Base-by-base conservation (phyloP, 2,113 vertebrate species). In the Pachypanchax playfairii region DNA sequence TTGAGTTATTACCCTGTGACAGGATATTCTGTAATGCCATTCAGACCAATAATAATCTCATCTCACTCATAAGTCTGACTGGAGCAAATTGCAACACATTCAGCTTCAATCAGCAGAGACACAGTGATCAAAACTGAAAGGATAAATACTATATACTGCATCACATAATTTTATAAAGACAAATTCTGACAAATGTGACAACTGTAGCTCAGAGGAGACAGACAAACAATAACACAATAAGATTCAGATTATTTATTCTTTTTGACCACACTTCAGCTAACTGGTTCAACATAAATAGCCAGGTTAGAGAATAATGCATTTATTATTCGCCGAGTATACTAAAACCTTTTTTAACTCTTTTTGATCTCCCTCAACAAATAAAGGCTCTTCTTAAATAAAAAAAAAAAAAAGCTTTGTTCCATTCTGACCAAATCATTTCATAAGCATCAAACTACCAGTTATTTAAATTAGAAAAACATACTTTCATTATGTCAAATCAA, bases 21-120 rank as follows among this genome's bases (percentile, higher is more conserved):
- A 75, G 71, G 77, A 80, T 77, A 73, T 87, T 82, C 57, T 72
- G 63, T 71, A 80, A 82, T 55, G 66, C 42, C 52, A 80, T 56
- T 75, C 44, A 58, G 60, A 52, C 70, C 79, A 80, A 73, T 83
- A 76, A 86, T 83, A 82, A 83, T 83, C 64, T 70, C 44, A 66
- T 70, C 48, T 82, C 76, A 77, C 79, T 85, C 61, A 73, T 43
- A 72, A 69, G 29, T 69, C 51, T 60, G 69, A 75, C 73, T 70
- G 62, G 53, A 83, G 71, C 75, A 81, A 84, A 87, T 80, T 67
- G 65, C 29, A 77, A 55, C 60, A 72, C 70, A 73, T 71, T 54
- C 69, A 36, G 50, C 47, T 79, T 79, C 69, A 83, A 73, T 83
- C 57, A 75, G 56, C 22, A 71, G 29, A 55, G 25, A 69, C 51